Evolutionary conservation across 2,113 vertebrate genomes (phyloP).

Genomic region (Elgaria multicarinata): DNA sequence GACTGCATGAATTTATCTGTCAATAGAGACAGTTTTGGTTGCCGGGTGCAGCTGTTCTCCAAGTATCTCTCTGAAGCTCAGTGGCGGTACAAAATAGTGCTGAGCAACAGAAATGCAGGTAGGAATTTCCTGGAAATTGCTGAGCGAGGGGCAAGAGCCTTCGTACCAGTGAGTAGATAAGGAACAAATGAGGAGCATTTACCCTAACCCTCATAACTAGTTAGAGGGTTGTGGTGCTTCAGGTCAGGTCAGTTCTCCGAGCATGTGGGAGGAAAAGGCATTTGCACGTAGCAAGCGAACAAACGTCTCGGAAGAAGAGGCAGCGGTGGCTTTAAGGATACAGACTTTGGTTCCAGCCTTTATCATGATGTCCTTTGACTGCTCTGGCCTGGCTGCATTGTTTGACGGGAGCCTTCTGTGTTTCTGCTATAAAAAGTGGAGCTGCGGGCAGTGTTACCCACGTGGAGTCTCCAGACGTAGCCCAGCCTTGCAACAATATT

Average conservation of each 20-base stretch:
- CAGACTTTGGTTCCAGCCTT: background rate
- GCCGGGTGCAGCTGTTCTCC: constrained; percentile 85
- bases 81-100: constrained; percentile 93
- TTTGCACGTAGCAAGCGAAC: background rate
- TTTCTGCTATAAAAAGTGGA: background rate
- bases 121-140: constrained; percentile 46
- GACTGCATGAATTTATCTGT: constrained; percentile 83
- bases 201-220: background rate
- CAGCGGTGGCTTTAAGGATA: background rate
- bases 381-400: background rate
- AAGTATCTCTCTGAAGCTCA: constrained; percentile 93
- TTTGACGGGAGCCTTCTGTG: background rate
- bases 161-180: background rate
- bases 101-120: constrained; percentile 87
- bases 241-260: background rate
- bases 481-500: background rate
- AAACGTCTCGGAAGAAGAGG: background rate
- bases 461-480: background rate
- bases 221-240: background rate
- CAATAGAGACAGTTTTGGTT: constrained; percentile 80
- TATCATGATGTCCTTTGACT: background rate
- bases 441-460: too few relatives aligned
- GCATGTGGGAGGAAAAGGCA: background rate
- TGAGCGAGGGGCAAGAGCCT: background rate
- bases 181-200: background rate